Base-by-base conservation (phyloP, 2,113 vertebrate species). In the Antechinus stuartii region DNA sequence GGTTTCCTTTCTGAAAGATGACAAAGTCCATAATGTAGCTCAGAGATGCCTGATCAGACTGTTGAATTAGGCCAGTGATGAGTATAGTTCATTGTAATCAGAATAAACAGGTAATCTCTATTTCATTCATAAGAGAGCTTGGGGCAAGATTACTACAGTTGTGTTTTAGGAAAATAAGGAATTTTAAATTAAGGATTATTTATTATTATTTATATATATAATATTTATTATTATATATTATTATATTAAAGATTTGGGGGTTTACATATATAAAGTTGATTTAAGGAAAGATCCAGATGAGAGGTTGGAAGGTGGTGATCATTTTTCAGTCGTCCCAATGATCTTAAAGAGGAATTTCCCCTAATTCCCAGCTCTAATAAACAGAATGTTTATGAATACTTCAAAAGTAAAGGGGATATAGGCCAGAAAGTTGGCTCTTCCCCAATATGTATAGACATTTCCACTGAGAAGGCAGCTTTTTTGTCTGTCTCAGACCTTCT, bases 51-150 rank as follows among this genome's bases (percentile, higher is more conserved):
- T 55, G 55, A 57, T 93, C 42, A 94, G 42, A 90, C 2, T 0
- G 10, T 0, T 1, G 1, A 27, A 90, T 46, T 91, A 47, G 92
- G 22, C 0, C 8, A 0, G 0, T 54, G 30, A 22, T 2, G 2
- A 57, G 26, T 26, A 68, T 2, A 19, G 7, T 42, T 42, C 19
- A 84, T 2, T 3, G 0, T 2, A 11, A 26, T 10, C 52, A 26
- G 16, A 54, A 92, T 25, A 46, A 16, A 53, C 6, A 42, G 16
- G 16, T 84, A 84, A 42, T 23, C 16, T 42, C 7, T 84, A 16
- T 84, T 42, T 42, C 19, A 84, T 84, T 42, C 68, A n/a, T 42
- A 84, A 84, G 25, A 57, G 56, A 8, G 12, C 26, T 26, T 57
- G 2, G 54, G 26, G 56, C 26, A 30, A 27, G 26, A 26, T 57